Percentiles rank a stretch among this genome's conserved stretches.
These are phyloP conservation scores for Psittacus erithacus DNA, from an alignment of 2,113 vertebrate genomes.

Conservation along the genomic window DNA sequence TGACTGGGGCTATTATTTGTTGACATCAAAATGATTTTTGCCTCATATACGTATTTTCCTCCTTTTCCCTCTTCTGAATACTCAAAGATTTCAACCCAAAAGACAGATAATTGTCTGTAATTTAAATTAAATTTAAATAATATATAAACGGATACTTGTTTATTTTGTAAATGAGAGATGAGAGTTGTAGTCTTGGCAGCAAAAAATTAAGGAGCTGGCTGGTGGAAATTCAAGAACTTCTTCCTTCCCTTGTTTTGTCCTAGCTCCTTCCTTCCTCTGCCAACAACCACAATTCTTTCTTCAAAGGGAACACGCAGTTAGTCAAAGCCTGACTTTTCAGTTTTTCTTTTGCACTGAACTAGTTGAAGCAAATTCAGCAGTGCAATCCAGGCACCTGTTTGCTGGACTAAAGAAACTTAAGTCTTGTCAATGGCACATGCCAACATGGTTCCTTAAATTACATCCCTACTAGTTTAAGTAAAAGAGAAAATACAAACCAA, in stretches of 20 bases:
- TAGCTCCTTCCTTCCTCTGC: conserved; percentile 74
- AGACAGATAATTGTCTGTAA: neutral
- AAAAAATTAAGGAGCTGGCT: conserved; percentile 35
- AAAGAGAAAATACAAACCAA: neutral
- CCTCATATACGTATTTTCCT: neutral
- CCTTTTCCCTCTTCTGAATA: neutral
- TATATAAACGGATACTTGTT: conserved; percentile 35
- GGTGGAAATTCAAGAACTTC: conserved; percentile 28
- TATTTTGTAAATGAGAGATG: conserved; percentile 54
- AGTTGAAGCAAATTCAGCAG: neutral
- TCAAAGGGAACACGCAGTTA: conserved; percentile 51
- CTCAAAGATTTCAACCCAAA: neutral
- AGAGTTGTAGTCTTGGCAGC: conserved; percentile 41
- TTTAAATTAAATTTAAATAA: conserved; percentile 43
- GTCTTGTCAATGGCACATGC: neutral
- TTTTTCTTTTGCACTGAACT: conserved; percentile 19
- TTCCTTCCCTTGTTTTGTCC: conserved; percentile 75
- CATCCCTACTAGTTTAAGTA: neutral
- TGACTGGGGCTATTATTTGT: neutral
- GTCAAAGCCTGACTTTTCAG: conserved; percentile 20
- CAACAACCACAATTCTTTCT: conserved; percentile 67
- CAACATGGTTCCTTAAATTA: neutral
- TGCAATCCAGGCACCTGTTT: neutral
- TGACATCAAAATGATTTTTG: neutral
- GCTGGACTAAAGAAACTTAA: neutral